Evolutionary conservation across 2,797 vertebrate genomes (phyloP).

Genomic region (Arnoldichthys spilopterus): DNA sequence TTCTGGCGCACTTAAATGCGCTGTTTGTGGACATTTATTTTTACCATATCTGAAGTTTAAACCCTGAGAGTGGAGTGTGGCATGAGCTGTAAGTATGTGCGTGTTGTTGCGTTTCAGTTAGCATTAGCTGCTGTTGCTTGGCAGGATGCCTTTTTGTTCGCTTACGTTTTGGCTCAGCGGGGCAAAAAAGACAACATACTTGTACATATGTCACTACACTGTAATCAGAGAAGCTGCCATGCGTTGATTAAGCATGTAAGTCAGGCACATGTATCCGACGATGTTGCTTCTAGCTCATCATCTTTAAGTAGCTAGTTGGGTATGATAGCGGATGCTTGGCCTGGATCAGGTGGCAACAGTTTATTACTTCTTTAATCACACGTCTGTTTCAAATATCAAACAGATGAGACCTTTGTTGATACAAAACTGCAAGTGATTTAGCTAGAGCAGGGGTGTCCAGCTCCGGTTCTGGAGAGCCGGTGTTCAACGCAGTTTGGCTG

Average conservation of each 20-base stretch:
- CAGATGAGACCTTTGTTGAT: no score
- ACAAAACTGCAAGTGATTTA: no score
- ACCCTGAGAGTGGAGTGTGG: slow-evolving; percentile 37
- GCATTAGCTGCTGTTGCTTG: slow-evolving; percentile 27
- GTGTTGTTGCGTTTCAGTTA: slow-evolving; percentile 36
- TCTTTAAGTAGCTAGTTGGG: background rate
- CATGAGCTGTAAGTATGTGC: slow-evolving; percentile 54
- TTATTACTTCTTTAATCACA: background rate
- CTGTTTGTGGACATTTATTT: no score
- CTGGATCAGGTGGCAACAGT: background rate
- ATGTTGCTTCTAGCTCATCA: background rate
- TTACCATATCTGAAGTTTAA: slow-evolving; percentile 6
- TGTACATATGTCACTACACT: background rate
- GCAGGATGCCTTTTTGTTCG: background rate
- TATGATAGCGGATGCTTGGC: background rate
- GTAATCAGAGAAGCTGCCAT: background rate
- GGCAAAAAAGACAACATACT: background rate
- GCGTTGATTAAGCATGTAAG: background rate
- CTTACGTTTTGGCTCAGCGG: background rate
- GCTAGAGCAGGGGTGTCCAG: no score
- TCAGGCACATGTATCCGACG: background rate
- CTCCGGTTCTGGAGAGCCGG: no score
- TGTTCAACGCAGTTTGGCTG: no score
- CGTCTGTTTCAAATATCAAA: background rate
- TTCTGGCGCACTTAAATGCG: background rate